Conservation (phyloP, 1,140 invertebrate species). For the Pomacea maculata region DNA sequence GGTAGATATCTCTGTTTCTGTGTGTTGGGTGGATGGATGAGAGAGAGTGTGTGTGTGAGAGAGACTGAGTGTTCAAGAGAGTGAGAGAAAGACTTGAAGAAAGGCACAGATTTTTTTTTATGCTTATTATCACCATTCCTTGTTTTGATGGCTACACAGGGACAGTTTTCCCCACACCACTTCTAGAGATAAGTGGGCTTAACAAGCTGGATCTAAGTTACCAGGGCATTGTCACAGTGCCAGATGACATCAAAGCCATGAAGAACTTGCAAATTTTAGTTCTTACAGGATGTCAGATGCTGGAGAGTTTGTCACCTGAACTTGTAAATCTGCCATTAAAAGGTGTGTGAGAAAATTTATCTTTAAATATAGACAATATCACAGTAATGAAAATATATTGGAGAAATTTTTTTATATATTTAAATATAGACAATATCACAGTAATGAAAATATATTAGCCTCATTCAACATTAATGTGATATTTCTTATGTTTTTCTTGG, state of each 20-base stretch:
- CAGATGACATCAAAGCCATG: conserved; percentile 44
- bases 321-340: conserved; percentile 44
- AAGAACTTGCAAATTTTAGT: conserved; percentile 36
- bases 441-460: not conserved
- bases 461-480: not conserved
- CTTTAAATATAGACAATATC: too few species aligned
- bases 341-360: conserved; percentile 28
- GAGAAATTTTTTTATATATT: too few species aligned
- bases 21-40: not conserved
- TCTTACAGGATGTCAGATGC: conserved; percentile 45
- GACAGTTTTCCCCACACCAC: conserved; percentile 40
- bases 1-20: not conserved
- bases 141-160: conserved; percentile 25
- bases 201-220: conserved; percentile 40
- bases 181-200: conserved; percentile 45
- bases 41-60: not conserved
- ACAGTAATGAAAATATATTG: not conserved
- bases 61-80: not conserved
- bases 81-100: not conserved
- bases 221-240: conserved; percentile 46
- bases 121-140: not conserved
- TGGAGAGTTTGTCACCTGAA: conserved; percentile 42
- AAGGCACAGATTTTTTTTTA: conserved; percentile 16
- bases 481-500: not conserved
- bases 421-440: too few species aligned